Evolutionary conservation across 1,140 invertebrate species (phyloP), one percentile per base, ranked within the genome.

Genomic region (Platyura marginata): DNA sequence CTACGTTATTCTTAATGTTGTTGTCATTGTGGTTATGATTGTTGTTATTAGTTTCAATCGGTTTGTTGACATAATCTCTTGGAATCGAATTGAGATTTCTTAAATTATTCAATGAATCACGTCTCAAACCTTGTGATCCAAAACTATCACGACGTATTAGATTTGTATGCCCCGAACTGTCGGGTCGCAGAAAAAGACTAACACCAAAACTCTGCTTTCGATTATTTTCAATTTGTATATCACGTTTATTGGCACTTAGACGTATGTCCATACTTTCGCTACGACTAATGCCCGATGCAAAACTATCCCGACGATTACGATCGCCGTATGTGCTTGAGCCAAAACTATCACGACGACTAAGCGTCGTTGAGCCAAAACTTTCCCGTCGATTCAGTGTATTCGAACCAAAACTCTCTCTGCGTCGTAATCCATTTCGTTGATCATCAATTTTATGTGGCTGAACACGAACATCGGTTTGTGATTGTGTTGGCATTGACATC

Each of bases 141-240:
- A 19, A 38, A 20, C 36, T 38, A 13, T 38, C 36, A 38, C 36
- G 36, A 38, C 36, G 36, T 18, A 38, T 18, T 3, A 38, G 36
- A 38, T 38, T 38, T 20, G 36, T 38, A 11, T 10, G 10, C 16
- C 36, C 36, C 4, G 36, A 18, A 18, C 36, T 38, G 18, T 38
- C 36, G 3, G 36, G 16, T 4, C 36, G 36, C 20, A 38, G 18
- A 13, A 18, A 38, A 38, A 38, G 16, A 18, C 36, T 38, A 21
- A 11, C 19, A 2, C 36, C 36, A 21, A 20, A 20, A 20, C 36
- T 38, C 36, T 11, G 18, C 16, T 18, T n/a, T 18, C 36, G 16
- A 18, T 18, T n/a, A 34, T 34, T 15, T n/a, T 34, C 32, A 13
- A n/a, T 34, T 3, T n/a, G 13, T n/a, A 11, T 34, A 34, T 34